A percentile compares a stretch with the other conserved stretches of the same genome.
Evolutionary conservation across 2,888 invertebrate species (phyloP).

Genomic region (Amiota minor): DNA sequence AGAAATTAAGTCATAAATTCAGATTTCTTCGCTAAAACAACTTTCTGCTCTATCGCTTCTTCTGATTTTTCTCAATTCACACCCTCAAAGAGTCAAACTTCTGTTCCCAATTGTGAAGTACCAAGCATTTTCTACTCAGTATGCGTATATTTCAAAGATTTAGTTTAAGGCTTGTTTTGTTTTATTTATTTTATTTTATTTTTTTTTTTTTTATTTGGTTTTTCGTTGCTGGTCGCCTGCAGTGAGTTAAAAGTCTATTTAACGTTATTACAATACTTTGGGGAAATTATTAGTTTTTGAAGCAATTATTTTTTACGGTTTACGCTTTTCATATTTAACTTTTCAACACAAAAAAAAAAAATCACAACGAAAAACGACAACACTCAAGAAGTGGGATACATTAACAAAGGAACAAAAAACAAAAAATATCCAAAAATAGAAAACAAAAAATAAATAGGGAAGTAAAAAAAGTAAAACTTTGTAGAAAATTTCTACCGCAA

Average conservation of each 20-base stretch:
- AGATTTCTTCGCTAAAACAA: too few relatives aligned
- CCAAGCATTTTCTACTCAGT: background rate
- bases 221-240: background rate
- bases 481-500: too few relatives aligned
- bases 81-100: background rate
- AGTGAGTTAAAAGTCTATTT: conserved; percentile 24
- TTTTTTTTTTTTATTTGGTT: too few relatives aligned
- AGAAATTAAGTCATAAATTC: too few relatives aligned
- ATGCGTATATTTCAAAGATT: too few relatives aligned
- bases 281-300: conserved; percentile 29
- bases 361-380: background rate
- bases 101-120: background rate
- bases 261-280: conserved; percentile 29
- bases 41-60: too few relatives aligned
- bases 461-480: too few relatives aligned
- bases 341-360: conserved; percentile 8
- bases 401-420: background rate
- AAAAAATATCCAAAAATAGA: background rate
- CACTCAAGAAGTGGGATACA: background rate
- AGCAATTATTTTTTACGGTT: conserved; percentile 28
- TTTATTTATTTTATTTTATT: too few relatives aligned
- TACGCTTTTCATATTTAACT: conserved; percentile 24
- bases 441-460: too few relatives aligned
- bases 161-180: too few relatives aligned
- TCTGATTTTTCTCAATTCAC: too few relatives aligned